Conservation (phyloP, 2,888 invertebrate genomes). For the Merodon equestris region DNA sequence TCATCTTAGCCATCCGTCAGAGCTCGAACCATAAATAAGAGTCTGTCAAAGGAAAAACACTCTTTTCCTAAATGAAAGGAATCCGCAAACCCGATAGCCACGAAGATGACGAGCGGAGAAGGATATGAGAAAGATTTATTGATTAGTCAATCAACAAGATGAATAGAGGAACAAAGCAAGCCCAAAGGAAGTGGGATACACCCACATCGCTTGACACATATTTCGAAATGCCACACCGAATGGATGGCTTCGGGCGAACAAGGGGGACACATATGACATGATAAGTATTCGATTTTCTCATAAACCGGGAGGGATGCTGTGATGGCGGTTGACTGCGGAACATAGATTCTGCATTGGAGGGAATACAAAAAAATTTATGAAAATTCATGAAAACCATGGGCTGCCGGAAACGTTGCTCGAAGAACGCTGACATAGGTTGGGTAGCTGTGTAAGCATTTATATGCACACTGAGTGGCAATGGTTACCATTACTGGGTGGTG, state of each 20-base stretch:
- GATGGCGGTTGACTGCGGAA: background rate
- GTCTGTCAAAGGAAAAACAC: no score
- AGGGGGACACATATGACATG: slow-evolving; percentile 39
- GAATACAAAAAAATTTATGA: slow-evolving; percentile 40
- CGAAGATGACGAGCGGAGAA: background rate
- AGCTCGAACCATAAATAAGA: no score
- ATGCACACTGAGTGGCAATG: background rate
- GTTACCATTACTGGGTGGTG: slow-evolving; percentile 19
- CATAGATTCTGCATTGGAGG: slow-evolving; percentile 40
- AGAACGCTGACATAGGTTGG: no score
- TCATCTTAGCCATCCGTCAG: no score
- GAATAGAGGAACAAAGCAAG: slow-evolving; percentile 10
- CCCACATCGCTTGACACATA: slow-evolving; percentile 35
- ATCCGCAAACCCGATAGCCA: background rate
- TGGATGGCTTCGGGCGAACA: slow-evolving; percentile 1
- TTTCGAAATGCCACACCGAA: slow-evolving; percentile 40
- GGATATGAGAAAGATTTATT: slow-evolving; percentile 29
- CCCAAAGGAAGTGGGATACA: no score
- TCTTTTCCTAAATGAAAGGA: no score
- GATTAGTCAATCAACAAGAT: slow-evolving; percentile 51
- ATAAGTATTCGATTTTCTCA: no score
- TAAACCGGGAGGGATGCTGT: no score
- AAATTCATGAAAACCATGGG: slow-evolving; percentile 26
- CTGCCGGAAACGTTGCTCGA: no score
- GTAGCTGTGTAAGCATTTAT: no score